Evolutionary conservation across 1,140 invertebrate species (phyloP), one percentile per base, ranked within the genome.

Genomic region (Calliphora vicina): DNA sequence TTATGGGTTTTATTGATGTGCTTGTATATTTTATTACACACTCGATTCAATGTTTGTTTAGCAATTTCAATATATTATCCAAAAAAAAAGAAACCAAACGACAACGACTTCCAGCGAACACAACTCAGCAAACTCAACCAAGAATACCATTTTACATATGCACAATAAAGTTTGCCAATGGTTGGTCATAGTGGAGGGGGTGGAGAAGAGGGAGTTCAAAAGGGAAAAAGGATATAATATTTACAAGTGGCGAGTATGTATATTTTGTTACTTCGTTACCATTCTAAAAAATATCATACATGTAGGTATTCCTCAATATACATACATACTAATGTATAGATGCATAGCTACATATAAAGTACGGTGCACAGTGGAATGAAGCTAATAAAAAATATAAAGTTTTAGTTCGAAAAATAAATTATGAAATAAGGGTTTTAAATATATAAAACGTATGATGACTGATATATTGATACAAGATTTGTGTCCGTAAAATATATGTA

Each of bases 41-140:
- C 25, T 25, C 74, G 35, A 29, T 78, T 78, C 74, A n/a, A 78
- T 78, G 74, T 78, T 78, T 78, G 42, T 43, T 78, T 78, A 78
- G 74, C 74, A 78, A 78, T 78, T 78, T 78, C 74, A 78, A 78
- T 78, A 78, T 78, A 45, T 78, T 78, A 78, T 78, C 74, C 45
- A 8, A 20, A 15, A 43, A 78, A 45, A 10, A 23, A 35, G 35
- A 20, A 76, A 29, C 6, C 3, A 45, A n/a, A 43, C 29, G 8
- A 23, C 35, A 43, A 13, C 27, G 13, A 73, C 8, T 5, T 35
- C n/a, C 67, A 72, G 23, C 67, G 12, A 72, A 72, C 8, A 72
- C 5, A 35, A 8, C 35, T n/a, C 35, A 35, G 35, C 35, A 35
- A 35, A 35, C 10, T 35, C 35, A 35, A 35, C 72, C 35, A 35